Conservation (phyloP, 2,888 invertebrate genomes). For the Pterostichus madidus region DNA sequence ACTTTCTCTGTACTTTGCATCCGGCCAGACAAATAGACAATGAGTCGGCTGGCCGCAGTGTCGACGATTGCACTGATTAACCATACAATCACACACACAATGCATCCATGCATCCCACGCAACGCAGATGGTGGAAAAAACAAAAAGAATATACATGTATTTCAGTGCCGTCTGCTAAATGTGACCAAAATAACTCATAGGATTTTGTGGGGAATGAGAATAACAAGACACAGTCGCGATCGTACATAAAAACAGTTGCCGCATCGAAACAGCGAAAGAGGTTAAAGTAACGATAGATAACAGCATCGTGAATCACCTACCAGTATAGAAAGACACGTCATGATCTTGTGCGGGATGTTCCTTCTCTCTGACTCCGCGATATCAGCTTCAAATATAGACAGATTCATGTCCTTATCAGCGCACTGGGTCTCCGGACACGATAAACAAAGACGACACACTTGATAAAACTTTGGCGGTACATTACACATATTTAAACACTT, state of each 20-base stretch:
- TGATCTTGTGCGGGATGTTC: slow-evolving; percentile 82
- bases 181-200: slow-evolving; percentile 58
- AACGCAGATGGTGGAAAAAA: slow-evolving; percentile 72
- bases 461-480: slow-evolving; percentile 95
- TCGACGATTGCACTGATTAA: slow-evolving; percentile 69
- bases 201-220: slow-evolving; percentile 55
- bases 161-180: slow-evolving; percentile 71
- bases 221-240: background rate
- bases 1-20: slow-evolving; percentile 74
- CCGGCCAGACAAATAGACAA: slow-evolving; percentile 59
- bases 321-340: slow-evolving; percentile 89
- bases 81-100: slow-evolving; percentile 74
- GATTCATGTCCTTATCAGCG: slow-evolving; percentile 86
- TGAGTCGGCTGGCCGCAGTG: slow-evolving; percentile 3
- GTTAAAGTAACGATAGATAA: slow-evolving; percentile 66
- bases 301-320: slow-evolving; percentile 80
- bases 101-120: slow-evolving; percentile 73
- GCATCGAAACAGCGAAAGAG: slow-evolving; percentile 58
- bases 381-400: slow-evolving; percentile 88
- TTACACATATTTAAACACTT: slow-evolving; percentile 78
- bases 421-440: slow-evolving; percentile 83
- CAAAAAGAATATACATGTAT: slow-evolving; percentile 74
- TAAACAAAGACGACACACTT: slow-evolving; percentile 96
- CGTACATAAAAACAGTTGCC: slow-evolving; percentile 62
- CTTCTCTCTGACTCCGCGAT: slow-evolving; percentile 80